A percentile compares a stretch with the other conserved stretches of the same genome.
phyloP scores from a whole-genome alignment of 2,888 invertebrate genomes.

The Sphinx pinastri region DNA sequence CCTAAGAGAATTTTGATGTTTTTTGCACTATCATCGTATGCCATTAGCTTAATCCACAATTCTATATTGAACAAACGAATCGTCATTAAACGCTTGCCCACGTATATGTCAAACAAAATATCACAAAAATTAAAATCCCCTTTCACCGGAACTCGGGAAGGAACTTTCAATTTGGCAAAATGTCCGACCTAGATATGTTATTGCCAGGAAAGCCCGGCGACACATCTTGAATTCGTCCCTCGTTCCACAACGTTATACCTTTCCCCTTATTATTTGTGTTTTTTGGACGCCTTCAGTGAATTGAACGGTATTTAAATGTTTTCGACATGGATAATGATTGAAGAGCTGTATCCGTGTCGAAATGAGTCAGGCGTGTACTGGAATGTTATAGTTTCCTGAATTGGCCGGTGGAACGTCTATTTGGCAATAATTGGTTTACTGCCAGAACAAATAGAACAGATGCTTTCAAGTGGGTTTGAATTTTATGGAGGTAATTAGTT shows the following conservation, averaged over 20 bases:
- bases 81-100: not conserved
- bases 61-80: not conserved
- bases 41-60: too few species aligned
- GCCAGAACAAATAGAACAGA: not conserved
- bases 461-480: not conserved
- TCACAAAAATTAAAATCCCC: constrained; percentile 6
- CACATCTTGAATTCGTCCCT: constrained; percentile 55
- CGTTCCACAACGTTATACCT: constrained; percentile 51
- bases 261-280: constrained; percentile 52
- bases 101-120: not conserved
- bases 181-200: constrained; percentile 47
- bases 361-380: constrained; percentile 53
- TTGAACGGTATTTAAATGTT: constrained; percentile 15
- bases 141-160: constrained; percentile 25
- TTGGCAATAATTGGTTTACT: constrained; percentile 37
- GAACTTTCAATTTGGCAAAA: constrained; percentile 48
- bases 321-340: constrained; percentile 22
- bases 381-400: constrained; percentile 74
- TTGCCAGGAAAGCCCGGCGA: constrained; percentile 32
- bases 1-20: too few species aligned
- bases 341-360: constrained; percentile 23
- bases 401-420: constrained; percentile 46
- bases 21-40: too few species aligned
- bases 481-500: too few species aligned
- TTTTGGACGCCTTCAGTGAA: constrained; percentile 42